Evolutionary conservation across 1,140 invertebrate species (phyloP).

Genomic region (Cydia fagiglandana): DNA sequence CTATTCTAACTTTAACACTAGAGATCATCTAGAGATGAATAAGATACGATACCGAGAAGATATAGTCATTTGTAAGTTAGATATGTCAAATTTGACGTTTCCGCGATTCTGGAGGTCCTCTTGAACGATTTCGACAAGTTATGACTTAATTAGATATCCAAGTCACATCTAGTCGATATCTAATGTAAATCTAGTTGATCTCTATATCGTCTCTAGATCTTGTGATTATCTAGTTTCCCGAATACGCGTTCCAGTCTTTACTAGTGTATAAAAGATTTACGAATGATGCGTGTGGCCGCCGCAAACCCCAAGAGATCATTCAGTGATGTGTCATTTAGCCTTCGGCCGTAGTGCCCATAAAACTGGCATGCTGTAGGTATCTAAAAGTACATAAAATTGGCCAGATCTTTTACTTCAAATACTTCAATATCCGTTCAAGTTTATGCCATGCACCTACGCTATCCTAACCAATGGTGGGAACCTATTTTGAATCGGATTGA

Average conservation of each 20-base stretch:
- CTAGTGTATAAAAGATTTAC: background rate
- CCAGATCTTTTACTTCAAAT: conserved; percentile 2
- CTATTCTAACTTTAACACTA: no score
- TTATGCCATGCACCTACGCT: background rate
- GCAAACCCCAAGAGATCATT: background rate
- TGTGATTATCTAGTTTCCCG: no score
- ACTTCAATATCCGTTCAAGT: background rate
- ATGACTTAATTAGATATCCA: no score
- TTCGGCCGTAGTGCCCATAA: conserved; percentile 1
- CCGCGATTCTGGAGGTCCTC: no score
- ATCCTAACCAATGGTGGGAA: background rate
- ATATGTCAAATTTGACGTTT: no score
- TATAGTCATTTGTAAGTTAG: no score
- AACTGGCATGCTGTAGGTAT: background rate
- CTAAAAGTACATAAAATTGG: conserved; percentile 3
- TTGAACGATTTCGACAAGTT: no score
- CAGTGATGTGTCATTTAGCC: conserved; percentile 7
- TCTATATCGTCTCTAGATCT: no score
- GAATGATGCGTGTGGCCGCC: background rate
- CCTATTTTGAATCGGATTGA: background rate
- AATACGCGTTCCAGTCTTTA: background rate
- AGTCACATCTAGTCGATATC: no score
- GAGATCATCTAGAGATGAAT: no score
- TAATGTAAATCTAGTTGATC: no score
- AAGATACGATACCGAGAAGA: no score